Percentiles rank a stretch among this genome's conserved stretches.
phyloP scores from a whole-genome alignment of 2,888 invertebrate genomes.

The Xestia ashworthii region DNA sequence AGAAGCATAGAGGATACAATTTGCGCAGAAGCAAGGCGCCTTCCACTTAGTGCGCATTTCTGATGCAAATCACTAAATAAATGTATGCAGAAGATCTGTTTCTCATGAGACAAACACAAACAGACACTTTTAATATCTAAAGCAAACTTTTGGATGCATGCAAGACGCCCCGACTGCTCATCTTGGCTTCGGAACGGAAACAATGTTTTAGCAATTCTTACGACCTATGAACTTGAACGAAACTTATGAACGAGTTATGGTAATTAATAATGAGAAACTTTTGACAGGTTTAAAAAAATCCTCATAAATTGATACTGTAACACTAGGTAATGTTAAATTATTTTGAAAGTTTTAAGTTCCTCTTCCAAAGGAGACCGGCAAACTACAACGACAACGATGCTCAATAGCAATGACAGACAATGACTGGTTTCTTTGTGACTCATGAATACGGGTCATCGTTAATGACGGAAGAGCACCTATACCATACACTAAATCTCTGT shows the following conservation, averaged over 20 bases:
- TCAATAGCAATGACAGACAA: too few relatives aligned
- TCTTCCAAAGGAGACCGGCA: not conserved
- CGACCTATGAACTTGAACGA: not conserved
- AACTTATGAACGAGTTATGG: not conserved
- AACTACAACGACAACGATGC: not conserved
- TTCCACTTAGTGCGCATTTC: conserved; percentile 80
- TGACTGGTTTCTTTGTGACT: not conserved
- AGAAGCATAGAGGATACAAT: conserved; percentile 80
- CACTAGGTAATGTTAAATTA: not conserved
- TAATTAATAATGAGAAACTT: not conserved
- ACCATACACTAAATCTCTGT: not conserved
- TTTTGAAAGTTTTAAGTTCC: not conserved
- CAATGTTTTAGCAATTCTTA: not conserved
- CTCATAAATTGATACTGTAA: not conserved
- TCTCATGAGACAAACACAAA: not conserved
- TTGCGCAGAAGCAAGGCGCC: conserved; percentile 77
- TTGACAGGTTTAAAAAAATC: not conserved
- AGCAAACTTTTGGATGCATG: not conserved
- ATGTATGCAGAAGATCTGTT: conserved; percentile 35
- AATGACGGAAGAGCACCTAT: not conserved
- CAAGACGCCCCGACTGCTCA: not conserved
- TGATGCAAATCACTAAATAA: conserved; percentile 73
- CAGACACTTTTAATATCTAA: not conserved
- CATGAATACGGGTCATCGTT: not conserved
- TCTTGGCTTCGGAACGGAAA: not conserved